Conservation (phyloP, 2,888 invertebrate species). For the Dryococelus australis region DNA sequence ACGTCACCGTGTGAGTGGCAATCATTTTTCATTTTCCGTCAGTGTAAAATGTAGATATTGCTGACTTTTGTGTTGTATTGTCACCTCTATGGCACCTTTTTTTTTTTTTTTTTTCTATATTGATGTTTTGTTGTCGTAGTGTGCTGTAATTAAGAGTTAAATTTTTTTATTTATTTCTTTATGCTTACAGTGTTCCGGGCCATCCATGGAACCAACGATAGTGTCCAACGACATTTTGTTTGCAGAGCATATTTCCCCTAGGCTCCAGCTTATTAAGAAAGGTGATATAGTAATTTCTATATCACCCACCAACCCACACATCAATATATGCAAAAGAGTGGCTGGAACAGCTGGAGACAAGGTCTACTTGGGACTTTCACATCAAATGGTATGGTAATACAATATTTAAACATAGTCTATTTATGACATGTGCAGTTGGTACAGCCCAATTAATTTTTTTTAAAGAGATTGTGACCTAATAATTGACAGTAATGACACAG, state of each 20-base stretch:
- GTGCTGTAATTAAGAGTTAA: no score
- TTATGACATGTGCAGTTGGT: no score
- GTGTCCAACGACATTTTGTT: slow-evolving; percentile 81
- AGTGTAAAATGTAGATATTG: no score
- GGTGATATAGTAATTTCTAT: slow-evolving; percentile 88
- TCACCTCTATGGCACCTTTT: no score
- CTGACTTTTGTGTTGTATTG: no score
- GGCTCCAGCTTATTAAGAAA: slow-evolving; percentile 67
- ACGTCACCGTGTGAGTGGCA: no score
- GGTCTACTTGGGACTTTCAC: slow-evolving; percentile 57
- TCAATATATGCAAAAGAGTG: slow-evolving; percentile 87
- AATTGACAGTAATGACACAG: no score
- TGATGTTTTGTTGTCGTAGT: neutral
- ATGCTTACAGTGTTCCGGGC: slow-evolving; percentile 79
- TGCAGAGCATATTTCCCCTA: slow-evolving; percentile 79
- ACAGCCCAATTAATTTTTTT: no score
- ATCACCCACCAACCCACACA: slow-evolving; percentile 80
- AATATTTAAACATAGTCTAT: no score
- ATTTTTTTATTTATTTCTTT: no score
- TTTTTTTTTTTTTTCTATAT: neutral
- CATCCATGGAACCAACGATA: slow-evolving; percentile 94
- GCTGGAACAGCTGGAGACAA: slow-evolving; percentile 79
- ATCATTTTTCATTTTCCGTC: no score
- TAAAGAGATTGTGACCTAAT: no score
- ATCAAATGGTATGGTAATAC: slow-evolving; percentile 49